Evolutionary conservation across 2,113 vertebrate species (phyloP).

Genomic region (Prionailurus bengalensis): DNA sequence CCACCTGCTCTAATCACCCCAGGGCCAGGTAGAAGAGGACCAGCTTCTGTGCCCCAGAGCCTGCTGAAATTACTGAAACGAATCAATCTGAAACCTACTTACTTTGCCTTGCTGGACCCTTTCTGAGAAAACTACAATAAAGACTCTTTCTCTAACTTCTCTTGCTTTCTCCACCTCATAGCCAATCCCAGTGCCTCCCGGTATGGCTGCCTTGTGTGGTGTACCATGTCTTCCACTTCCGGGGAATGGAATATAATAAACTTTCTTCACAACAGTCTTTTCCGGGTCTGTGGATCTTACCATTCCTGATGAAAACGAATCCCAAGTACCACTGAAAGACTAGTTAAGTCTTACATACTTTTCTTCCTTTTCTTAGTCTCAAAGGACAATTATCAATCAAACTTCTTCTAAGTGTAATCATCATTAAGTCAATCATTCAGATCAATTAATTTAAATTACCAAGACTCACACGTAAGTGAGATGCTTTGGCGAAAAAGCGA

Average conservation of each 20-base stretch:
- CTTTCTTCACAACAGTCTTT: background rate
- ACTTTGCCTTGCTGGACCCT: background rate
- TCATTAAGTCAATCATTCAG: background rate
- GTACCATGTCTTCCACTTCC: background rate
- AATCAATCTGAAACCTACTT: background rate
- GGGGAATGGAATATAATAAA: background rate
- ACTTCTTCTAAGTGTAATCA: background rate
- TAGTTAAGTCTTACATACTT: background rate
- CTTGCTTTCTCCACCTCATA: background rate
- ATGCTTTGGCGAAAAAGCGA: background rate
- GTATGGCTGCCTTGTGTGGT: fast-evolving
- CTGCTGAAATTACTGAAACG: background rate
- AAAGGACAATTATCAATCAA: background rate
- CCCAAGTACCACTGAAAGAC: background rate
- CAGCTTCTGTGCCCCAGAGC: background rate
- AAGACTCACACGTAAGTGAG: background rate
- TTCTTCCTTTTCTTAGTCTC: background rate
- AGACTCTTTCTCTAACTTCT: background rate
- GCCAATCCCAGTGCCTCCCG: background rate
- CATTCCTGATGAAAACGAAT: background rate
- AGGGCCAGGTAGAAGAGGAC: background rate
- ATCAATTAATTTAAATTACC: background rate
- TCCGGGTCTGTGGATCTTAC: background rate
- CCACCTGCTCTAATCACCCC: background rate
- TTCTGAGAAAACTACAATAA: background rate